Conservation (phyloP, 2,797 vertebrate genomes). For the Hypotaenidia okinawae region DNA sequence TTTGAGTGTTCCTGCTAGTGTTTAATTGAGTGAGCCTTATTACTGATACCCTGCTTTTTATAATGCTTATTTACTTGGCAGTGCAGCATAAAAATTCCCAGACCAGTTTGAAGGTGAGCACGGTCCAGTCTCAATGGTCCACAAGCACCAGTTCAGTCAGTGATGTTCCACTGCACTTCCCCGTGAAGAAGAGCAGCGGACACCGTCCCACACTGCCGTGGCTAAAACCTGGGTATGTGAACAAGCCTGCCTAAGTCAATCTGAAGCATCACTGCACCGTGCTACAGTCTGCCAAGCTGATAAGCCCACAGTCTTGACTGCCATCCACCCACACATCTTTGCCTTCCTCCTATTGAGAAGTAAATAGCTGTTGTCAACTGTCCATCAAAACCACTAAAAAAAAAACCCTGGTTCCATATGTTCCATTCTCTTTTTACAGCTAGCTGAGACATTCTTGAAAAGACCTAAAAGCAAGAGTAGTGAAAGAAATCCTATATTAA, state of each 20-base stretch:
- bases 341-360: slow-evolving; percentile 8
- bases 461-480: background rate
- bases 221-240: background rate
- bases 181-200: background rate
- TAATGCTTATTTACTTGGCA: background rate
- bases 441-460: background rate
- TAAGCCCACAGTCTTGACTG: slow-evolving; percentile 45
- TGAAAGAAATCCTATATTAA: background rate
- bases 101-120: background rate
- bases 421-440: slow-evolving; percentile 21
- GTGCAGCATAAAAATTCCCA: background rate
- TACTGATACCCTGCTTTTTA: background rate
- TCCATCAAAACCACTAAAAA: slow-evolving; percentile 41
- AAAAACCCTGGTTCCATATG: background rate
- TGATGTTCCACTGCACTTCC: background rate
- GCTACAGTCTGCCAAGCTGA: slow-evolving; percentile 13
- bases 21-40: background rate
- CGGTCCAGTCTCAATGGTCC: background rate
- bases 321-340: slow-evolving; percentile 39
- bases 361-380: slow-evolving; percentile 44
- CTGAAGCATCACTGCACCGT: background rate
- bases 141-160: background rate
- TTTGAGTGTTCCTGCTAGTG: background rate
- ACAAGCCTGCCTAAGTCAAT: background rate
- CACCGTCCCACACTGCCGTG: background rate